Base-by-base conservation (phyloP, 2,888 invertebrate genomes). In the Limnephilus rhombicus region DNA sequence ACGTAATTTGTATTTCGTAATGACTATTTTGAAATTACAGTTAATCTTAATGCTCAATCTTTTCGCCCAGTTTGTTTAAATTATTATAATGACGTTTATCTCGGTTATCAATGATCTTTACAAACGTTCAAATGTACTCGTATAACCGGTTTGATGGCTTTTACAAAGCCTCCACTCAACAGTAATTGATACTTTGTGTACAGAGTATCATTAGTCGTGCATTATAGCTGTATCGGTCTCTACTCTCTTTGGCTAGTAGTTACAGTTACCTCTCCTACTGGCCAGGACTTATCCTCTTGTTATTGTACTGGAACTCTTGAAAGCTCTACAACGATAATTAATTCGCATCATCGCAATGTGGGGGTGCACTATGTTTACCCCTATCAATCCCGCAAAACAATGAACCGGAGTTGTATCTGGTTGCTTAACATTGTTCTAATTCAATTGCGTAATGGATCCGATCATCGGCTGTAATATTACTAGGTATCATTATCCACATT, bases 191-290 rank as follows among this genome's bases (percentile, higher is more conserved):
- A 24, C 68, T 68, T 68, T 68, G 68, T 68, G 24, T n/a, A 68
- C 24, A 68, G 24, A 18, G 53, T 68, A 68, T 68, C 68, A 68
- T 68, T 68, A 68, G 68, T 68, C 24, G 68, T 68, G 68, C 68
- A n/a, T 68, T 68, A n/a, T 68, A 68, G n/a, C 68, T 68, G 68
- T 68, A 68, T 68, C 68, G 68, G 68, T 68, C n/a, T 68, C 68
- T 68, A 24, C 68, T 68, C n/a, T n/a, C 24, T n/a, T 9, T 68
- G 24, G 68, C 68, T 68, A 24, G 7, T 68, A 68, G 2, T 37
- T 34, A 3, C 3, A 34, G 34, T 24, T 18, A 68, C 5, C 24
- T 68, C 68, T 68, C 24, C 68, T 18, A 68, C 68, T n/a, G 18
- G 18, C 53, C 53, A 5, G 53, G 53, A 53, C 53, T 53, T 53